Evolutionary conservation across 2,888 invertebrate genomes (phyloP).

Genomic region (Polydesmus complanatus): DNA sequence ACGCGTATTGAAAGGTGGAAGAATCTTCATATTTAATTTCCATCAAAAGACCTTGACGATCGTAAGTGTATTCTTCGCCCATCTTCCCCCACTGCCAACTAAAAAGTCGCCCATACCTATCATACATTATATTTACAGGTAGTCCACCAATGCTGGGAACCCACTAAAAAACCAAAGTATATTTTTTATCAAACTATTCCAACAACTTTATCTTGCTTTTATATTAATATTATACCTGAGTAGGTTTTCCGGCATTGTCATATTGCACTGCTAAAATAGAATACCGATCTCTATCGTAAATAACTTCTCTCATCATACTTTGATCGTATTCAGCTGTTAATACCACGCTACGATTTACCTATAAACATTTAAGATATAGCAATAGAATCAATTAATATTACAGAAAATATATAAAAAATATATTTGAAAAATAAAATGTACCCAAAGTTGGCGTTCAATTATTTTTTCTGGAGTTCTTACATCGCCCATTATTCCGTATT

Average conservation of each 20-base stretch:
- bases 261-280: conserved; percentile 74
- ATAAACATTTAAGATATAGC: conserved; percentile 12
- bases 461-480: conserved; percentile 11
- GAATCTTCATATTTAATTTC: conserved; percentile 80
- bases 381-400: neutral
- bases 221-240: conserved; percentile 31
- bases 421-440: conserved; percentile 1
- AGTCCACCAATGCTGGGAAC: conserved; percentile 50
- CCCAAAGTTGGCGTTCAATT: conserved; percentile 18
- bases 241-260: conserved; percentile 77
- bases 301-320: conserved; percentile 73
- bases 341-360: conserved; percentile 81
- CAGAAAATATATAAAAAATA: neutral
- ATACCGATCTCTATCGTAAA: conserved; percentile 69
- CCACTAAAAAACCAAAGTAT: too few relatives aligned
- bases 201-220: too few relatives aligned
- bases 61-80: conserved; percentile 56
- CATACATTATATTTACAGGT: conserved; percentile 75
- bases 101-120: conserved; percentile 59
- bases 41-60: conserved; percentile 69
- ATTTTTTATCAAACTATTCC: too few relatives aligned
- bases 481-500: conserved; percentile 17
- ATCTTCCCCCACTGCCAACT: conserved; percentile 78
- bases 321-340: conserved; percentile 87
- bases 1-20: conserved; percentile 62